Percentiles rank a stretch among this genome's conserved stretches.
Conservation (phyloP, 1,140 invertebrate genomes). For the Cecropterus lyciades region DNA sequence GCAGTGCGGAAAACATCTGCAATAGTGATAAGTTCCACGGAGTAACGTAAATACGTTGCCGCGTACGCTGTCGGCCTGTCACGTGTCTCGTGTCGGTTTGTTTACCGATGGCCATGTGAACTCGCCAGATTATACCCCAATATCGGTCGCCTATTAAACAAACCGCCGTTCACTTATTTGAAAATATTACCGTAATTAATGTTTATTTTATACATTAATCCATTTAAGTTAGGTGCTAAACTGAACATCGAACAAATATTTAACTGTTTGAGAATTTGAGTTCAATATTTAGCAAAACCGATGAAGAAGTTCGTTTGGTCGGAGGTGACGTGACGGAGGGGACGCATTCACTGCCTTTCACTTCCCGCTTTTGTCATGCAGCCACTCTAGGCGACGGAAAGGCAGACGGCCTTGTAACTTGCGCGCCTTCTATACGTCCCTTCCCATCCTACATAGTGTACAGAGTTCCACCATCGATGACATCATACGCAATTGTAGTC, state of each 20-base stretch:
- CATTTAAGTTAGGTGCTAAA: conserved; percentile 5
- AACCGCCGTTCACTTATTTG: conserved; percentile 27
- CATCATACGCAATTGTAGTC: conserved; percentile 42
- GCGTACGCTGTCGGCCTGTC: conserved; percentile 25
- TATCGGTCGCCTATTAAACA: conserved; percentile 38
- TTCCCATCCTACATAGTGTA: conserved; percentile 59
- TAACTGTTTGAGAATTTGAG: not conserved
- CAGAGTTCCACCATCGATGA: conserved; percentile 46
- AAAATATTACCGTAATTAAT: conserved; percentile 10
- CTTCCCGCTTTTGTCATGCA: conserved; percentile 80
- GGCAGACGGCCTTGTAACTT: conserved; percentile 77
- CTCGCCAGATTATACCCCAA: conserved; percentile 39
- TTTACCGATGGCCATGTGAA: conserved; percentile 49
- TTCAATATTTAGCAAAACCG: conserved; percentile 33
- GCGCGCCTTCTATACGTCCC: conserved; percentile 64
- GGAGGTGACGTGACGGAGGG: conserved; percentile 64
- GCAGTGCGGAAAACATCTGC: conserved; percentile 20
- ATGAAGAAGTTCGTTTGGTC: conserved; percentile 49
- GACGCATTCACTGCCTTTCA: conserved; percentile 82
- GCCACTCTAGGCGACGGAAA: conserved; percentile 72
- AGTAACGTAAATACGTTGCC: conserved; percentile 13
- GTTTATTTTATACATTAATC: conserved; percentile 16
- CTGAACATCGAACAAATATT: too few relatives aligned
- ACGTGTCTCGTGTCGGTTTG: conserved; percentile 46
- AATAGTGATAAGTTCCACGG: conserved; percentile 13